A percentile compares a stretch with the other conserved stretches of the same genome.
Evolutionary conservation across 1,140 invertebrate species (phyloP).

Genomic region (Eufriesea mexicana): DNA sequence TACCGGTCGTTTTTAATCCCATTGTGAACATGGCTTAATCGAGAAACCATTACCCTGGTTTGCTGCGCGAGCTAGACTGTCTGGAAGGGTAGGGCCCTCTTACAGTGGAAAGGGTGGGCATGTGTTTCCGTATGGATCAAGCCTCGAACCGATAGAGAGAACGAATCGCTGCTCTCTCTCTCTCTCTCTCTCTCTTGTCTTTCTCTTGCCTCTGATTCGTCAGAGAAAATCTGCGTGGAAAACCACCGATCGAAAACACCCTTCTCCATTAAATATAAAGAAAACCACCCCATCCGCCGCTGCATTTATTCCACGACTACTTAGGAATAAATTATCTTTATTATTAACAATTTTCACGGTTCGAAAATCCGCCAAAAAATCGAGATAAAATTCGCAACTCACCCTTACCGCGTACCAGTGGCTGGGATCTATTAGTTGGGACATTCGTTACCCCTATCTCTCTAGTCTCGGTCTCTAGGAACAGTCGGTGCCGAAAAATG

Average conservation of each 20-base stretch:
- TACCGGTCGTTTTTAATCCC: conserved; percentile 81
- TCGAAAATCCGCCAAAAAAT: no score
- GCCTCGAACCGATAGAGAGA: conserved; percentile 59
- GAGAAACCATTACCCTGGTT: conserved; percentile 76
- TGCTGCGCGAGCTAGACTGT: conserved; percentile 75
- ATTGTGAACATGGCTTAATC: conserved; percentile 81
- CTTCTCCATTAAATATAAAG: neutral
- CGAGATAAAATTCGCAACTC: no score
- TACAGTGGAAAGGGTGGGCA: conserved; percentile 60
- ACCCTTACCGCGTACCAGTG: no score
- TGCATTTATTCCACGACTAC: neutral
- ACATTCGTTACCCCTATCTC: no score
- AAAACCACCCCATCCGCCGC: neutral
- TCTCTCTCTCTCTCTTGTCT: neutral
- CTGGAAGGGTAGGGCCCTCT: conserved; percentile 65
- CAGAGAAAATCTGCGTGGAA: neutral
- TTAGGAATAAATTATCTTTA: no score
- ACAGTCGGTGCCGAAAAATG: no score
- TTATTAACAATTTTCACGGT: no score
- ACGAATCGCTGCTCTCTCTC: conserved; percentile 55
- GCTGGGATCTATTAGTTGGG: no score
- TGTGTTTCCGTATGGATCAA: conserved; percentile 63
- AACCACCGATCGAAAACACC: neutral
- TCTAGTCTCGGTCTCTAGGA: no score
- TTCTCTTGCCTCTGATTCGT: neutral